These are phyloP conservation scores for Eumerus sabulonum DNA, from an alignment of 2,888 invertebrate genomes.

Conservation along the genomic window DNA sequence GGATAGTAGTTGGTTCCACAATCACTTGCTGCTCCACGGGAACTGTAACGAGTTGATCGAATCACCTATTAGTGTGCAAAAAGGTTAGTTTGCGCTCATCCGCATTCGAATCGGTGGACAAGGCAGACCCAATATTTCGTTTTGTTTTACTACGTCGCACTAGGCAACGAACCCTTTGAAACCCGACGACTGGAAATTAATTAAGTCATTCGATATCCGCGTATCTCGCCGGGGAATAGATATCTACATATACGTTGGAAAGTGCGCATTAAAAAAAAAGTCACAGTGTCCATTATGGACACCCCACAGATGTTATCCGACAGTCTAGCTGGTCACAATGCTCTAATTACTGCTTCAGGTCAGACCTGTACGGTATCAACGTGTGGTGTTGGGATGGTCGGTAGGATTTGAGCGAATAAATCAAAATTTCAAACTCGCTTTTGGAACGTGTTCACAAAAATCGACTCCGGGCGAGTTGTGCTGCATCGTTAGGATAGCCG, in stretches of 20 bases:
- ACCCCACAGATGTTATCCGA: conserved; percentile 34
- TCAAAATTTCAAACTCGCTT: conserved; percentile 34
- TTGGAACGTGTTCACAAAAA: no score
- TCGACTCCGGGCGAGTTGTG: no score
- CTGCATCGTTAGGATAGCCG: no score
- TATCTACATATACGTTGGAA: not conserved
- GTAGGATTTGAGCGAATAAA: conserved; percentile 44
- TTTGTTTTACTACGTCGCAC: not conserved
- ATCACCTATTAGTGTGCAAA: not conserved
- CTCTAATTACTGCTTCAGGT: conserved; percentile 45
- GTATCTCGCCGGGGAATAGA: conserved; percentile 15
- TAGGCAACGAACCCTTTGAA: conserved; percentile 5
- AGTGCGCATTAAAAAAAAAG: not conserved
- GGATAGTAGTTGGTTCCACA: not conserved
- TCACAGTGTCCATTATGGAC: not conserved
- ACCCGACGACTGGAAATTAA: conserved; percentile 47
- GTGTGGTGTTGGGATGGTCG: not conserved
- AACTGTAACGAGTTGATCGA: not conserved
- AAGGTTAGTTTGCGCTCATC: not conserved
- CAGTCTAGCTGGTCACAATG: conserved; percentile 10
- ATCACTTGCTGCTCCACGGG: not conserved
- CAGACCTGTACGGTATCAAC: conserved; percentile 12
- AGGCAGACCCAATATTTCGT: not conserved
- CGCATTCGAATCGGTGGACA: not conserved
- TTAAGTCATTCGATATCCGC: conserved; percentile 56